A percentile compares a stretch with the other conserved stretches of the same genome.
These are phyloP conservation scores for Gallinago paraguaiae DNA, from an alignment of 2,113 vertebrate genomes.

Conservation along the genomic window DNA sequence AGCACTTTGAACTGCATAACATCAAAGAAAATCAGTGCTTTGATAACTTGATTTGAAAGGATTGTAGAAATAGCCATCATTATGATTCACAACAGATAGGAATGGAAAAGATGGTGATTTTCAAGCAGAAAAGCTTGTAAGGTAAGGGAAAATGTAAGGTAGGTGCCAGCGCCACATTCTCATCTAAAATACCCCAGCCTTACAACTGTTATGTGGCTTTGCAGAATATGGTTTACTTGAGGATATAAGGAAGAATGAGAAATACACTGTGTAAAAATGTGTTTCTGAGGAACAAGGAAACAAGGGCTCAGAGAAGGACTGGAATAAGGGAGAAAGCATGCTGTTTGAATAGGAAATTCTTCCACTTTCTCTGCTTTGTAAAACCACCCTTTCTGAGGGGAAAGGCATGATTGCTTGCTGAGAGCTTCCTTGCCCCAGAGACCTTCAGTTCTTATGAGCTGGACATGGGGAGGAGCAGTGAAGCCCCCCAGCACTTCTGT, in stretches of 20 bases:
- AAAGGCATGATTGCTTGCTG: not conserved
- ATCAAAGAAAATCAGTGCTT: slow-evolving; percentile 74
- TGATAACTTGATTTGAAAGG: slow-evolving; percentile 72
- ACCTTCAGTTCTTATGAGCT: not conserved
- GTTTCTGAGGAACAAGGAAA: not conserved
- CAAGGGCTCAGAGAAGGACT: not conserved
- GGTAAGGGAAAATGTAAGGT: not conserved
- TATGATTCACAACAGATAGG: slow-evolving; percentile 61
- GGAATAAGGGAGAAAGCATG: not conserved
- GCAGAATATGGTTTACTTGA: not conserved
- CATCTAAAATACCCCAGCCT: not conserved
- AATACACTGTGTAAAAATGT: not conserved
- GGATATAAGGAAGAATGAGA: not conserved
- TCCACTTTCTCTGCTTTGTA: not conserved
- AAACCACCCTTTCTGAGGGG: not conserved
- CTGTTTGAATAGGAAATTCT: not conserved
- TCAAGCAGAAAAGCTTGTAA: slow-evolving; percentile 19
- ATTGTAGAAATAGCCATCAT: slow-evolving; percentile 65
- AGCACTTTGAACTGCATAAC: slow-evolving; percentile 68
- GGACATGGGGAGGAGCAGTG: not conserved
- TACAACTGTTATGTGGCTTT: not conserved
- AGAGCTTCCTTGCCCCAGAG: not conserved
- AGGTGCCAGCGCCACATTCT: not conserved
- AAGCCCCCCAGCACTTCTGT: not conserved
- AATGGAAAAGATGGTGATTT: slow-evolving; percentile 30